These are phyloP conservation scores for Coelopa frigida DNA, from an alignment of 1,140 invertebrate species.

Conservation along the genomic window DNA sequence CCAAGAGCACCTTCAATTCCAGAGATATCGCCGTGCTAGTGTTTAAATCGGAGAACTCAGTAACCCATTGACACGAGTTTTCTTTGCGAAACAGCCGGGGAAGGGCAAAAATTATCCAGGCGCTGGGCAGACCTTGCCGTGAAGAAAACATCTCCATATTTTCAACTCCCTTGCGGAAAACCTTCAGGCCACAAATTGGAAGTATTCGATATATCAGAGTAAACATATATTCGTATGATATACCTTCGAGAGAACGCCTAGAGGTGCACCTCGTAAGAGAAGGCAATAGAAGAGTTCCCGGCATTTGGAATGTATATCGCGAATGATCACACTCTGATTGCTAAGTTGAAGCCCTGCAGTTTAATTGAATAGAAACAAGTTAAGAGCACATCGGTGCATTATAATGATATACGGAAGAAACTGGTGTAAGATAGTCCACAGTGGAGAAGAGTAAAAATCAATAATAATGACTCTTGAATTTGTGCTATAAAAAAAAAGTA, in stretches of 20 bases:
- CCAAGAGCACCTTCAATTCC: constrained; percentile 60
- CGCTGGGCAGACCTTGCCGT: constrained; percentile 47
- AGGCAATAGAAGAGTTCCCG: constrained; percentile 64
- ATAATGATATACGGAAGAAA: too few relatives aligned
- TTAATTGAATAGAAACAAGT: too few relatives aligned
- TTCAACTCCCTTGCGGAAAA: constrained; percentile 52
- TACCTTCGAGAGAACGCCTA: constrained; percentile 67
- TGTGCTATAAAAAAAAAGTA: too few relatives aligned
- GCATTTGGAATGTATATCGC: constrained; percentile 73
- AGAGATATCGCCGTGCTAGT: constrained; percentile 54
- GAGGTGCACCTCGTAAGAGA: constrained; percentile 59
- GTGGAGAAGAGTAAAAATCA: too few relatives aligned
- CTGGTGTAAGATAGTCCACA: too few relatives aligned
- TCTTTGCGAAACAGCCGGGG: constrained; percentile 53
- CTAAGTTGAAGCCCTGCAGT: constrained; percentile 51
- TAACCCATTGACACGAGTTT: constrained; percentile 44
- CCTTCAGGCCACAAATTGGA: constrained; percentile 39
- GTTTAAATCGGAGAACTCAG: constrained; percentile 48
- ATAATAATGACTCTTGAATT: too few relatives aligned
- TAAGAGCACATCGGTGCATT: too few relatives aligned
- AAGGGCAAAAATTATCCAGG: constrained; percentile 60
- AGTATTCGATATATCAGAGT: not conserved
- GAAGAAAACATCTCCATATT: constrained; percentile 49
- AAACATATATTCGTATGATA: not conserved
- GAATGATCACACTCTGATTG: constrained; percentile 54